Evolutionary conservation across 1,140 invertebrate species (phyloP).

Genomic region (Nylanderia fulva): DNA sequence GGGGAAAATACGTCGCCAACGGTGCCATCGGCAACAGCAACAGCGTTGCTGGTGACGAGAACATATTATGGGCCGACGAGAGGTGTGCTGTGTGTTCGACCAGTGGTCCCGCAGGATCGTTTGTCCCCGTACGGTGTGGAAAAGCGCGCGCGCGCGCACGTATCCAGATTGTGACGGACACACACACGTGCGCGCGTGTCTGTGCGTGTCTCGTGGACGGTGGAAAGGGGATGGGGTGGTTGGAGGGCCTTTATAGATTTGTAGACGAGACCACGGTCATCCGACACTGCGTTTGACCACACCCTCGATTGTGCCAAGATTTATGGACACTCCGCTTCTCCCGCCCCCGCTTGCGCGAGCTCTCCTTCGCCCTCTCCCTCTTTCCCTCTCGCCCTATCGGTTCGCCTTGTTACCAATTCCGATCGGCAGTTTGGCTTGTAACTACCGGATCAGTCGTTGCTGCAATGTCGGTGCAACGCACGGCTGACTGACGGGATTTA

Average conservation of each 20-base stretch:
- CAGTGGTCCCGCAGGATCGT: slow-evolving; percentile 77
- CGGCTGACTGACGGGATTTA: slow-evolving; percentile 29
- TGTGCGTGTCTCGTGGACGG: slow-evolving; percentile 20
- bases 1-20: slow-evolving; percentile 73
- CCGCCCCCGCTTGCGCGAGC: slow-evolving; percentile 60
- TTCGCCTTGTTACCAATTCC: slow-evolving; percentile 82
- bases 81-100: slow-evolving; percentile 77
- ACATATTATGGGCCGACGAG: slow-evolving; percentile 79
- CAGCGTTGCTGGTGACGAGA: slow-evolving; percentile 80
- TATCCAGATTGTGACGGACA: not conserved
- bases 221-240: slow-evolving; percentile 34
- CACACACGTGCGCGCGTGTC: slow-evolving; percentile 2
- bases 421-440: slow-evolving; percentile 81
- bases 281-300: slow-evolving; percentile 84
- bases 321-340: slow-evolving; percentile 75
- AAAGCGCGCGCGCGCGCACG: slow-evolving; percentile 58
- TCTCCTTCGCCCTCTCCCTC: slow-evolving; percentile 50
- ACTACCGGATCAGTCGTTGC: slow-evolving; percentile 73
- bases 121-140: slow-evolving; percentile 70
- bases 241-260: slow-evolving; percentile 80
- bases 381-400: slow-evolving; percentile 50
- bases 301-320: slow-evolving; percentile 83
- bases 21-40: slow-evolving; percentile 71
- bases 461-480: slow-evolving; percentile 47
- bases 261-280: slow-evolving; percentile 81